These are phyloP conservation scores for Caenorhabditis angaria DNA, from an alignment of 2,888 invertebrate genomes.

Conservation along the genomic window DNA sequence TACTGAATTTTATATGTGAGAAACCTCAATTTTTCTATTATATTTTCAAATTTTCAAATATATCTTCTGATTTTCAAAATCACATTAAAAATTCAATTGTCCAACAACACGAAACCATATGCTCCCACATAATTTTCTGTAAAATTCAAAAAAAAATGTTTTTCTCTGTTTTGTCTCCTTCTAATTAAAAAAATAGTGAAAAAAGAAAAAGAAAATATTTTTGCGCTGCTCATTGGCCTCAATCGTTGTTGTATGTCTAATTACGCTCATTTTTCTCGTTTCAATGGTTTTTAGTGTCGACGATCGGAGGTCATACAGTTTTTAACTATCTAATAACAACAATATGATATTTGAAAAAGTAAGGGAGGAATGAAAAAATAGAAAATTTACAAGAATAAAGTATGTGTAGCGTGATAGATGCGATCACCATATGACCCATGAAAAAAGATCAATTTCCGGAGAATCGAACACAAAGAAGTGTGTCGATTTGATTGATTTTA, in stretches of 20 bases:
- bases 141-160: conserved; percentile 5
- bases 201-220: not conserved
- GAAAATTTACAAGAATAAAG: not conserved
- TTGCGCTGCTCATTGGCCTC: not conserved
- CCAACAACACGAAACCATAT: no score
- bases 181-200: not conserved
- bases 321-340: not conserved
- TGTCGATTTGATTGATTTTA: not conserved
- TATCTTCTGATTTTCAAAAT: no score
- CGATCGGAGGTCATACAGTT: conserved; percentile 1
- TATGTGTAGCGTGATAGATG: conserved; percentile 2
- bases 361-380: not conserved
- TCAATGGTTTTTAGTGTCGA: conserved; percentile 4
- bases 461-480: conserved; percentile 2
- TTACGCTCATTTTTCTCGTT: conserved; percentile 4
- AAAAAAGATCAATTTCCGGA: not conserved
- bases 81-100: no score
- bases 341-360: no score
- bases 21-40: no score
- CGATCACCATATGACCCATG: conserved; percentile 4
- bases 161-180: no score
- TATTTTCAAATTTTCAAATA: no score
- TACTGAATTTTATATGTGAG: no score
- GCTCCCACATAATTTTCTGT: no score
- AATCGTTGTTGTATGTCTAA: conserved; percentile 4